Evolutionary conservation across 2,113 vertebrate species (phyloP), one percentile per base, ranked within the genome.

Genomic region (Rhinogobius similis): DNA sequence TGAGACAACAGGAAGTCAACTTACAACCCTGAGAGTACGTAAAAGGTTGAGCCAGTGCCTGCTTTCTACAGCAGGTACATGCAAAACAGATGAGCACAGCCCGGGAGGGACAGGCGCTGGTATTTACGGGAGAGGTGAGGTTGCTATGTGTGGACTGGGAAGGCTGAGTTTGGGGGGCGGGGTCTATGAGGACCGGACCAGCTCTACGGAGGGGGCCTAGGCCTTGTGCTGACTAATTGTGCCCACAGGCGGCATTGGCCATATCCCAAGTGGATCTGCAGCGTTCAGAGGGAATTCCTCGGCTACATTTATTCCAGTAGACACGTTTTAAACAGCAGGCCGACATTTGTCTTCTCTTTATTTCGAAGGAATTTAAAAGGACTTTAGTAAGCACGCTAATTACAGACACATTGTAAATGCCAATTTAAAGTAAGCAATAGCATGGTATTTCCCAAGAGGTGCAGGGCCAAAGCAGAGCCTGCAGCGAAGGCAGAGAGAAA

Each of bases 231-330:
- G 78, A 76, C 78, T 88, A 88, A 88, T 85, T 86, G 73, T 84
- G 79, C 83, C 87, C 77, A 46, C 24, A 52, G 85, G 86, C 73
- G 43, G 10, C 72, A n/a, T 59, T 83, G 84, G 86, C 81, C 79
- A 56, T 38, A 7, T 78, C 70, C 63, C 70, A 68, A 58, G 5
- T 66, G 73, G 73, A 81, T 74, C 72, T 58, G 81, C 18, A 80
- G 79, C 75, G 48, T 43, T 70, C 70, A 66, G 75, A 85, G 87
- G 87, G 89, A 79, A 88, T 72, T 84, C 86, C 87, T 86, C 71
- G 41, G 10, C 5, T 53, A 4, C 20, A 71, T 59, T 24, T 11
- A 61, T 67, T 63, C 73, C 67, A 32, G 21, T 44, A 46, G 10
- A 65, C 67, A 67, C 52, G 1, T 56, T 77, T 84, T 61, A 73